A percentile compares a stretch with the other conserved stretches of the same genome.
These are phyloP conservation scores for Lucilia sericata DNA, from an alignment of 1,140 invertebrate genomes.

Conservation along the genomic window DNA sequence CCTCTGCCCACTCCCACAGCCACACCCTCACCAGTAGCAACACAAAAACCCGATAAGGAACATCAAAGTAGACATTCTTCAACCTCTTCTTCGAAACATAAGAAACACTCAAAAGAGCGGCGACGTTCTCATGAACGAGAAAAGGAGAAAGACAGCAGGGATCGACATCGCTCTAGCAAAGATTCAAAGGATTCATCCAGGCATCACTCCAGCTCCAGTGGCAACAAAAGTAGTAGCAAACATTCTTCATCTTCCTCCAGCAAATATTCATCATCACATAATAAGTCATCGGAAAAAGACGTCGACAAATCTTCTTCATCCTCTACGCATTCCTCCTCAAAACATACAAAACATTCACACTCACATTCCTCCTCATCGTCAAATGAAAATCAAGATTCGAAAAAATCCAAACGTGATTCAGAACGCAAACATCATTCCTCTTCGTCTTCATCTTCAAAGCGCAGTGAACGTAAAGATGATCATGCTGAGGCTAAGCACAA, in stretches of 20 bases:
- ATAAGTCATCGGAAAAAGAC: conserved; percentile 51
- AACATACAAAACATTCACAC: conserved; percentile 39
- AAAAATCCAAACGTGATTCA: conserved; percentile 26
- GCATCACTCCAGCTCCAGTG: conserved; percentile 6
- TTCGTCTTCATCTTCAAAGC: conserved; percentile 15
- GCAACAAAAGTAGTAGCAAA: conserved; percentile 53
- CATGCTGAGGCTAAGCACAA: conserved; percentile 19
- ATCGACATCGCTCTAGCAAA: conserved; percentile 27
- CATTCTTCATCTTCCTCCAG: conserved; percentile 52
- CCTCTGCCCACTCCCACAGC: conserved; percentile 9
- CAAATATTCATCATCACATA: conserved; percentile 57
- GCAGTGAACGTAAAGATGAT: not conserved
- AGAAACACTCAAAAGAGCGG: conserved; percentile 53
- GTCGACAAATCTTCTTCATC: conserved; percentile 52
- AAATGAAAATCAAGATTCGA: conserved; percentile 50
- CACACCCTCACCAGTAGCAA: conserved; percentile 29
- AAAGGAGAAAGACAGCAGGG: conserved; percentile 34
- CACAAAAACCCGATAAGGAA: conserved; percentile 27
- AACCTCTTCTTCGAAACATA: conserved; percentile 54
- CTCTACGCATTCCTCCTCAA: conserved; percentile 34
- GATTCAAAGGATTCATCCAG: not conserved
- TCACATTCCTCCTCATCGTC: conserved; percentile 53
- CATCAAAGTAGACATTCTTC: conserved; percentile 39
- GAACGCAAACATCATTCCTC: conserved; percentile 3
- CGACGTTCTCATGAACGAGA: conserved; percentile 22